Percentiles rank a stretch among this genome's conserved stretches.
Conservation (phyloP, 2,113 vertebrate species). For the Menura novaehollandiae region DNA sequence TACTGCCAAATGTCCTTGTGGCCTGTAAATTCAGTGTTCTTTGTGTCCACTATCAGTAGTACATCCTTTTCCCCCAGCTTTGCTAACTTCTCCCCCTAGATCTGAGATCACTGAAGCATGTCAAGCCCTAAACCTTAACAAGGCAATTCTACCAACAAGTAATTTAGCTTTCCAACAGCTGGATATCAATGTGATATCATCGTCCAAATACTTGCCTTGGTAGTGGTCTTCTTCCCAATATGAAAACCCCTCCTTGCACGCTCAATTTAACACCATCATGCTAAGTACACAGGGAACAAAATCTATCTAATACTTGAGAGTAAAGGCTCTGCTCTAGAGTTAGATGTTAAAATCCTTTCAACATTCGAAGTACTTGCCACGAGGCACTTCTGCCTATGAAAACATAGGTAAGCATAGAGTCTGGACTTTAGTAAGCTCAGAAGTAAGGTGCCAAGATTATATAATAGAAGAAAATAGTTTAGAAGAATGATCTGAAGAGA, state of each 20-base stretch:
- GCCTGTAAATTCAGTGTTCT: neutral
- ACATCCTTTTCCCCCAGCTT: neutral
- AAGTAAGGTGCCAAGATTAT: neutral
- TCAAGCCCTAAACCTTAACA: neutral
- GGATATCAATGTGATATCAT: neutral
- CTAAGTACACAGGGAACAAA: neutral
- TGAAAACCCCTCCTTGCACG: neutral
- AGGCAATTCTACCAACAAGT: fast-evolving
- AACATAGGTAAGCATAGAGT: neutral
- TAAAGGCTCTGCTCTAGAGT: neutral
- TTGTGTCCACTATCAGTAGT: neutral
- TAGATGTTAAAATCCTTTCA: neutral
- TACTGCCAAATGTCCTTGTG: neutral
- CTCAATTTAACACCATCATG: neutral
- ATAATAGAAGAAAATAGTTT: neutral
- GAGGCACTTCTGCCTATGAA: neutral
- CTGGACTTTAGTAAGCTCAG: neutral
- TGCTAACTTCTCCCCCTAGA: neutral
- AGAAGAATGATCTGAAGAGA: neutral
- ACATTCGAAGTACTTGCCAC: neutral
- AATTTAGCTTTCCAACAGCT: neutral
- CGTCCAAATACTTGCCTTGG: neutral
- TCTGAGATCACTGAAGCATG: neutral
- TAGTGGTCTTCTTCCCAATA: neutral
- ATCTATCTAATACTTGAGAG: neutral